Conservation (phyloP, 2,113 vertebrate genomes). For the Clarias batrachus region DNA sequence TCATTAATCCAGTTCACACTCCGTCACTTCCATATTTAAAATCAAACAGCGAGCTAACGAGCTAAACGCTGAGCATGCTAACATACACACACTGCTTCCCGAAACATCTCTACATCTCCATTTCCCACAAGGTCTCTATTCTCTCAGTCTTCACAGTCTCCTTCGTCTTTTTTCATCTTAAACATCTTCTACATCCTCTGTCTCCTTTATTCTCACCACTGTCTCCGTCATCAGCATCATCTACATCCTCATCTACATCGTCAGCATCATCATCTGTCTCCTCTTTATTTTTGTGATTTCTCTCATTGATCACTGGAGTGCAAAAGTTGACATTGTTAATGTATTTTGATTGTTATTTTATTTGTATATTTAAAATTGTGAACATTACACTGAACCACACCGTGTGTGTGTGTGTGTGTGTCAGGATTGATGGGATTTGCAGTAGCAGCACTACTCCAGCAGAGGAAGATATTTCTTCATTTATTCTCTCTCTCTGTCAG, state of each 20-base stretch:
- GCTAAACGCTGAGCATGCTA: neutral
- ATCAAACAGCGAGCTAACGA: neutral
- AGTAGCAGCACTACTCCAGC: neutral
- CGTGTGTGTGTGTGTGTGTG: neutral
- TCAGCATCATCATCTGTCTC: neutral
- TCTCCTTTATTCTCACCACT: neutral
- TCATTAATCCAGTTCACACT: slow-evolving; percentile 14
- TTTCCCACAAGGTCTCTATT: neutral
- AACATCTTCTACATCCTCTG: neutral
- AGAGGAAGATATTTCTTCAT: slow-evolving; percentile 30
- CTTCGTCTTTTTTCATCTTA: too few relatives aligned
- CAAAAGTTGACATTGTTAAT: too few relatives aligned
- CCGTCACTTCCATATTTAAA: neutral
- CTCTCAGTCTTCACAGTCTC: neutral
- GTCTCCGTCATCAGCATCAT: neutral
- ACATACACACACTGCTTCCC: neutral
- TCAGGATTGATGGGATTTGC: neutral
- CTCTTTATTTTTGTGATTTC: neutral
- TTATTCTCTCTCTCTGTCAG: neutral
- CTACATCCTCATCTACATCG: neutral
- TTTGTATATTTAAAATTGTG: neutral
- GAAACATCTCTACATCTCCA: neutral
- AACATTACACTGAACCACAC: neutral
- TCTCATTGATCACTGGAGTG: neutral
- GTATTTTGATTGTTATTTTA: too few relatives aligned